Evolutionary conservation across 2,888 invertebrate species (phyloP).

Genomic region (Drosophila anomelani): DNA sequence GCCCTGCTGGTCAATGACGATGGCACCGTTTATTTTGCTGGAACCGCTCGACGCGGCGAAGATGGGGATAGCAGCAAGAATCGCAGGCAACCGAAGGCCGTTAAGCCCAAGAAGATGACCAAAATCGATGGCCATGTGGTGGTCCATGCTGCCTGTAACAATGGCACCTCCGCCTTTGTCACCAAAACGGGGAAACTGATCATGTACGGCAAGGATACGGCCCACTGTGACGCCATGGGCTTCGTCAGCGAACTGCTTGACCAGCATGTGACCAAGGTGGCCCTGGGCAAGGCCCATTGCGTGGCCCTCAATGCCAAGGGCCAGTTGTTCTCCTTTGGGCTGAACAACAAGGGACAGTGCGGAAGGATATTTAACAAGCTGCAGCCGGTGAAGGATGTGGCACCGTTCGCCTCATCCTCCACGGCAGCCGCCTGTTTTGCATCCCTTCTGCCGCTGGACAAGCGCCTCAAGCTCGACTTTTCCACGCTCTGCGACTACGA

Average conservation of each 20-base stretch:
- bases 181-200: slow-evolving; percentile 95
- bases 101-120: slow-evolving; percentile 96
- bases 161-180: slow-evolving; percentile 96
- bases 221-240: slow-evolving; percentile 91
- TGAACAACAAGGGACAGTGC: slow-evolving; percentile 99
- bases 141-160: slow-evolving; percentile 95
- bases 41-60: slow-evolving; percentile 95
- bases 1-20: slow-evolving; percentile 96
- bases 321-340: slow-evolving; percentile 96
- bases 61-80: slow-evolving; percentile 94
- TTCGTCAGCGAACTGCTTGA: slow-evolving; percentile 91
- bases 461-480: slow-evolving; percentile 82
- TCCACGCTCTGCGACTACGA: slow-evolving; percentile 85
- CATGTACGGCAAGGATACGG: slow-evolving; percentile 97
- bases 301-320: slow-evolving; percentile 95
- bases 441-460: slow-evolving; percentile 59
- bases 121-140: slow-evolving; percentile 95
- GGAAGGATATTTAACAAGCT: slow-evolving; percentile 91
- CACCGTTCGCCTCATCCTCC: slow-evolving; percentile 44
- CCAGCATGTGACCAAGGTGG: slow-evolving; percentile 90
- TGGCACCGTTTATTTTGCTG: slow-evolving; percentile 94
- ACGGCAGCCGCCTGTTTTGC: slow-evolving; percentile 56
- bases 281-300: slow-evolving; percentile 98
- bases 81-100: slow-evolving; percentile 94
- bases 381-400: slow-evolving; percentile 85